A percentile compares a stretch with the other conserved stretches of the same genome.
Conservation (phyloP, 2,888 invertebrate genomes). For the Chymomyza caudatula region DNA sequence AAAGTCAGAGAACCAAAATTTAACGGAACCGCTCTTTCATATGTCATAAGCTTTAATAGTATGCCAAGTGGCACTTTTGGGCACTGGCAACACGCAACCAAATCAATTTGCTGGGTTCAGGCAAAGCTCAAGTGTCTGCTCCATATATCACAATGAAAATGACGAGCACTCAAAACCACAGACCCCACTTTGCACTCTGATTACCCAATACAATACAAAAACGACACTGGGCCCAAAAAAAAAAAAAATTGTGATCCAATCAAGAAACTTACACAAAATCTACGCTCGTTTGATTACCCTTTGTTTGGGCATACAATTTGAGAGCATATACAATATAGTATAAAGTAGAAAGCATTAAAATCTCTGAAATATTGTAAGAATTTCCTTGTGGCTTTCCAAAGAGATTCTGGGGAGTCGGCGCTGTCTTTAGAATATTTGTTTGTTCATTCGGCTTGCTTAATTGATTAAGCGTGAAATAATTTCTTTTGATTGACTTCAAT, state of each 20-base stretch:
- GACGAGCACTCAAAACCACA: background rate
- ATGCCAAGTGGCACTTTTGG: background rate
- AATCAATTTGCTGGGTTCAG: slow-evolving; percentile 63
- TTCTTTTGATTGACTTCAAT: slow-evolving; percentile 73
- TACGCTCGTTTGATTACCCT: background rate
- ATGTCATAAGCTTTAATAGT: no score
- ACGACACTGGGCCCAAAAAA: background rate
- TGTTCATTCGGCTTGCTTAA: slow-evolving; percentile 36
- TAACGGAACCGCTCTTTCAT: no score
- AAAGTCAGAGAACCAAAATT: no score
- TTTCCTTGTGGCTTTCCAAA: background rate
- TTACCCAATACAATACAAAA: background rate
- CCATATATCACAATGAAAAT: slow-evolving; percentile 59
- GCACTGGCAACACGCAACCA: slow-evolving; percentile 14
- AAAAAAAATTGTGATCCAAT: slow-evolving; percentile 18
- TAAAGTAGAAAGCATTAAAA: background rate
- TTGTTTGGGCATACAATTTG: background rate
- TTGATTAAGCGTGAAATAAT: slow-evolving; percentile 74
- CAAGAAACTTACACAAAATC: background rate
- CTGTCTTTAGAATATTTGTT: slow-evolving; percentile 13
- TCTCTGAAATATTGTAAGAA: background rate
- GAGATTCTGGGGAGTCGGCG: background rate
- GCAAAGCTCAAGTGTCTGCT: slow-evolving; percentile 52
- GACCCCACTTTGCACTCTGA: background rate
- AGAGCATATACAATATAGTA: background rate